Evolutionary conservation across 1,140 invertebrate species (phyloP).

Genomic region (Thaumetopoea pityocampa): DNA sequence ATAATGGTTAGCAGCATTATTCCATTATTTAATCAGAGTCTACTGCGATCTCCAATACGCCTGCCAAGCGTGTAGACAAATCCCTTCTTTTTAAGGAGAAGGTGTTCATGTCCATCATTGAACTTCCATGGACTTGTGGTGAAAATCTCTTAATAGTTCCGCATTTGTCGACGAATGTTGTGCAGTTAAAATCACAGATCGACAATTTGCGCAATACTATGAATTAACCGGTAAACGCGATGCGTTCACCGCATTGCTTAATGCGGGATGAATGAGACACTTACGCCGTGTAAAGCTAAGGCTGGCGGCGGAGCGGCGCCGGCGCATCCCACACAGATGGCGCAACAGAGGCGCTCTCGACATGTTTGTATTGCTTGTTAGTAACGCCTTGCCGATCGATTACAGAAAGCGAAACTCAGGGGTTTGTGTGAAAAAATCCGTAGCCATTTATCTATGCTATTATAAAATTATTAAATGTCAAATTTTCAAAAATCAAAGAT

Average conservation of each 20-base stretch:
- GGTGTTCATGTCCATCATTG: too few species aligned
- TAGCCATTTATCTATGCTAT: too few species aligned
- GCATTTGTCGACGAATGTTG: constrained; percentile 6
- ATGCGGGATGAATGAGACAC: constrained; percentile 70
- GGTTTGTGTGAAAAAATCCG: constrained; percentile 28
- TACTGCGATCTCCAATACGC: too few species aligned
- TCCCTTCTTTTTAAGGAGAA: too few species aligned
- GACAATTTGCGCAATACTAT: constrained; percentile 47
- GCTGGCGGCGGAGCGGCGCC: constrained; percentile 53
- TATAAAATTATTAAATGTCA: too few species aligned
- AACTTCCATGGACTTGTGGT: too few species aligned
- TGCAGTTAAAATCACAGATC: constrained; percentile 14
- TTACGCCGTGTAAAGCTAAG: constrained; percentile 51
- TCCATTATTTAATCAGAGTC: too few species aligned
- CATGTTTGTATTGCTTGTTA: constrained; percentile 64
- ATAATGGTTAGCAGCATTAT: too few species aligned
- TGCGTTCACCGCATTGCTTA: constrained; percentile 69
- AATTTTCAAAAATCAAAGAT: too few species aligned
- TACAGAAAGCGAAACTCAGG: constrained; percentile 51
- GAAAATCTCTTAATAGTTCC: too few species aligned
- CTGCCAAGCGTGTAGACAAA: too few species aligned
- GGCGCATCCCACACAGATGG: constrained; percentile 67
- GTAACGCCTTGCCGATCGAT: constrained; percentile 47
- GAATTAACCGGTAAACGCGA: constrained; percentile 66
- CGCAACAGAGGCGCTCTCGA: constrained; percentile 66